These are phyloP conservation scores for Mormyrus hasselquistii DNA, from an alignment of 2,797 vertebrate genomes.

Conservation along the genomic window DNA sequence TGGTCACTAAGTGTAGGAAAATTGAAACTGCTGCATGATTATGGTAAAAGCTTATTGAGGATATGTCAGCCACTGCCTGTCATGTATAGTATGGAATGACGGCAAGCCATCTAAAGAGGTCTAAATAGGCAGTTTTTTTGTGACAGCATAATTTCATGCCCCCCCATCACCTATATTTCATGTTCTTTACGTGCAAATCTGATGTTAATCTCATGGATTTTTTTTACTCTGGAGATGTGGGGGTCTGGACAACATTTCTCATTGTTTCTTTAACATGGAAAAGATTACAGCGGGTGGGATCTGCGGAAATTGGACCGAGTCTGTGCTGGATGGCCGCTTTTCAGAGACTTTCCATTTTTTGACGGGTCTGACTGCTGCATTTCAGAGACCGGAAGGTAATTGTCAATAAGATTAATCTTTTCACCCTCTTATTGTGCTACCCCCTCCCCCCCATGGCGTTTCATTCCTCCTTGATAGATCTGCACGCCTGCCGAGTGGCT, in stretches of 20 bases:
- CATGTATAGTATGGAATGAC: slow-evolving; percentile 20
- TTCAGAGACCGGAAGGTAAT: slow-evolving; percentile 39
- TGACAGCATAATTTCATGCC: slow-evolving; percentile 1
- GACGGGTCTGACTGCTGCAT: slow-evolving; percentile 33
- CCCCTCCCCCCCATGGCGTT: slow-evolving; percentile 26
- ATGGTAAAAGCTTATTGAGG: slow-evolving; percentile 11
- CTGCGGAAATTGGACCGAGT: not conserved
- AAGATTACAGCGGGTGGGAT: not conserved
- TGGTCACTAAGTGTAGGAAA: slow-evolving; percentile 16
- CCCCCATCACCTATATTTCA: slow-evolving; percentile 18
- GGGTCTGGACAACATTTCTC: not conserved
- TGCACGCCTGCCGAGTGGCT: slow-evolving; percentile 45
- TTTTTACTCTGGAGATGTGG: not conserved
- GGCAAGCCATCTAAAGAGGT: slow-evolving; percentile 26
- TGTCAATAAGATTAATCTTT: slow-evolving; percentile 45
- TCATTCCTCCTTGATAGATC: slow-evolving; percentile 44
- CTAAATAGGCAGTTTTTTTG: slow-evolving; percentile 15
- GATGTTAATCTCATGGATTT: not conserved
- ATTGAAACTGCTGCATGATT: slow-evolving; percentile 7
- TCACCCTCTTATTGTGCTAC: slow-evolving; percentile 16
- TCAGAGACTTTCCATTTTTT: slow-evolving; percentile 22
- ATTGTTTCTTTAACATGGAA: slow-evolving; percentile 9
- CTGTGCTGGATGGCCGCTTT: not conserved
- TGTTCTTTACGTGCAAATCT: not conserved
- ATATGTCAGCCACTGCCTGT: not conserved